Conservation (phyloP, 2,888 invertebrate species). For the Drosophila heteroneura region DNA sequence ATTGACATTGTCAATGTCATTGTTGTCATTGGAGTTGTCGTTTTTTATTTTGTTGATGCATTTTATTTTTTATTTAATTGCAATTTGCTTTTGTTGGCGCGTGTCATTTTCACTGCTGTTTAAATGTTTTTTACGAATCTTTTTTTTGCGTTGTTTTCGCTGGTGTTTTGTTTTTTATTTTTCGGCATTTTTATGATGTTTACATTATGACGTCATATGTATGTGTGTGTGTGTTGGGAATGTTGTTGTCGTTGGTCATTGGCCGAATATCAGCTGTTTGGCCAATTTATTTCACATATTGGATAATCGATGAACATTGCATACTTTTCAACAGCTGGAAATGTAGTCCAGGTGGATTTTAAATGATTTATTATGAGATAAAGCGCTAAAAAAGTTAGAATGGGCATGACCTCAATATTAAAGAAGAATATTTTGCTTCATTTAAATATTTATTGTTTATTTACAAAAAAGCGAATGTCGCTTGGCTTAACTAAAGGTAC, state of each 20-base stretch:
- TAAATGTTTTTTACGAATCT: conserved; percentile 47
- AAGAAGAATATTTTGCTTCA: no score
- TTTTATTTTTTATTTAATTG: conserved; percentile 72
- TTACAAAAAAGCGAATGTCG: background rate
- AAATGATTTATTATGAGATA: conserved; percentile 8
- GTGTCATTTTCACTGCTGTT: conserved; percentile 67
- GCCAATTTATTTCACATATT: conserved; percentile 62
- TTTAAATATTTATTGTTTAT: background rate
- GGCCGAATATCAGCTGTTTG: conserved; percentile 72
- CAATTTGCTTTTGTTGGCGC: conserved; percentile 66
- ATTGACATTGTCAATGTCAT: conserved; percentile 83
- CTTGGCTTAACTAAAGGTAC: no score
- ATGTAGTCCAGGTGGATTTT: background rate
- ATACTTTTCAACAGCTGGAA: conserved; percentile 2
- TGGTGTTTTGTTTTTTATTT: conserved; percentile 31
- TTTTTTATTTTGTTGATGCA: conserved; percentile 47
- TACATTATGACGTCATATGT: conserved; percentile 77
- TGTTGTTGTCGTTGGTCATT: conserved; percentile 52
- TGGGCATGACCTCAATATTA: background rate
- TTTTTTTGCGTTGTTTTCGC: conserved; percentile 38
- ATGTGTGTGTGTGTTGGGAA: conserved; percentile 19
- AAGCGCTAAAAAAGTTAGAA: background rate
- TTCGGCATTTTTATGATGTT: conserved; percentile 77
- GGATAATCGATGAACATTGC: conserved; percentile 57
- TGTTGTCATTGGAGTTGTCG: conserved; percentile 66